Evolutionary conservation across 1,140 invertebrate species (phyloP).

Genomic region (Latrodectus geometricus): DNA sequence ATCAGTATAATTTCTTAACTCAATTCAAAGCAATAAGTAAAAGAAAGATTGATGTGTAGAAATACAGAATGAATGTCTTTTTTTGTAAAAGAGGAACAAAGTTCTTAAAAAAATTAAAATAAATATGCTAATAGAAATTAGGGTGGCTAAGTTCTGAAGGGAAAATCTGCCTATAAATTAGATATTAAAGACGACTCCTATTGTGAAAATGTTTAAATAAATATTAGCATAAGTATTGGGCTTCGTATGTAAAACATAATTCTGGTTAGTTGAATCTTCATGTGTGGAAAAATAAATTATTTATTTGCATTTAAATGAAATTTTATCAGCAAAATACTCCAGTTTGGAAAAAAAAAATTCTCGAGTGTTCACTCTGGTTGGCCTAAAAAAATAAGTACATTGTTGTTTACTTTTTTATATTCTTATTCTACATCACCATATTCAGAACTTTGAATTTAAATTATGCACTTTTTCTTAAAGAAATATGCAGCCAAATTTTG

Average conservation of each 20-base stretch:
- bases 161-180: background rate
- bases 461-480: too few species aligned
- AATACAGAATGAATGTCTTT: too few species aligned
- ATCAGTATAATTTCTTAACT: too few species aligned
- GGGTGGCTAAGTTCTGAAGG: background rate
- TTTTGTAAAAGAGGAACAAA: too few species aligned
- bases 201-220: background rate
- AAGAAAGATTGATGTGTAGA: too few species aligned
- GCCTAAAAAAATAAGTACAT: too few species aligned
- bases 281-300: background rate
- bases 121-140: background rate
- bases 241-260: background rate
- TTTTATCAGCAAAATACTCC: background rate
- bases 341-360: background rate
- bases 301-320: slow-evolving; percentile 3
- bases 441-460: too few species aligned
- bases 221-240: background rate
- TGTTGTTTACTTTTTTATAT: too few species aligned
- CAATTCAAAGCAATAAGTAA: too few species aligned
- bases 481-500: too few species aligned
- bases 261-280: background rate
- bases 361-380: background rate
- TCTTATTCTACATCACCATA: too few species aligned
- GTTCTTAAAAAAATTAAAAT: too few species aligned
- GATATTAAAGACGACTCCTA: background rate